Conservation (phyloP, 2,888 invertebrate species). For the Tridacna gigas region DNA sequence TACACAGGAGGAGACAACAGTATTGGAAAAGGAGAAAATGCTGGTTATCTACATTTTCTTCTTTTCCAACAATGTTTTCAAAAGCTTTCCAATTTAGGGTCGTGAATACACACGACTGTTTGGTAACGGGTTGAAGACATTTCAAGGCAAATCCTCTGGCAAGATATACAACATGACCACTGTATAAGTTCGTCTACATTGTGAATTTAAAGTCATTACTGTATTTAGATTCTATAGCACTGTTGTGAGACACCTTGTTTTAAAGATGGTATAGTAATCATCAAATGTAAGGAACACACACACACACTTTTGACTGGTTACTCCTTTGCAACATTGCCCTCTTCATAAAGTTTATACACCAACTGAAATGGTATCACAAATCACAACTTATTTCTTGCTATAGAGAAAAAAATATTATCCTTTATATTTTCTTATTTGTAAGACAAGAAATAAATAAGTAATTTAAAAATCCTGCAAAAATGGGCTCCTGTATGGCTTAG, state of each 20-base stretch:
- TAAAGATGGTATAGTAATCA: too few species aligned
- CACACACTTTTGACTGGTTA: not conserved
- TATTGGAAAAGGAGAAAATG: not conserved
- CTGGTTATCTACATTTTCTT: not conserved
- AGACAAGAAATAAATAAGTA: not conserved
- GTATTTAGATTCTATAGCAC: too few species aligned
- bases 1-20: too few species aligned
- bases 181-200: too few species aligned
- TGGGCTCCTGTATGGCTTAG: not conserved
- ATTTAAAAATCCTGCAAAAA: not conserved
- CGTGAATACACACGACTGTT: too few species aligned
- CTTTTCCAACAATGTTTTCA: not conserved
- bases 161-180: too few species aligned
- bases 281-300: not conserved
- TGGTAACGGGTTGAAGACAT: too few species aligned
- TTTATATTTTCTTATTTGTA: not conserved
- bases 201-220: too few species aligned
- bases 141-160: too few species aligned
- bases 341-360: slow-evolving; percentile 82
- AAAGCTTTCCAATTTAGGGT: too few species aligned
- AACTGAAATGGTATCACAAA: slow-evolving; percentile 67
- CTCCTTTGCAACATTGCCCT: slow-evolving; percentile 71
- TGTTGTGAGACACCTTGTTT: too few species aligned
- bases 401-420: not conserved
- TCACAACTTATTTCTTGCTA: not conserved